Evolutionary conservation across 2,888 invertebrate genomes (phyloP).

Genomic region (Melanostoma scalare): DNA sequence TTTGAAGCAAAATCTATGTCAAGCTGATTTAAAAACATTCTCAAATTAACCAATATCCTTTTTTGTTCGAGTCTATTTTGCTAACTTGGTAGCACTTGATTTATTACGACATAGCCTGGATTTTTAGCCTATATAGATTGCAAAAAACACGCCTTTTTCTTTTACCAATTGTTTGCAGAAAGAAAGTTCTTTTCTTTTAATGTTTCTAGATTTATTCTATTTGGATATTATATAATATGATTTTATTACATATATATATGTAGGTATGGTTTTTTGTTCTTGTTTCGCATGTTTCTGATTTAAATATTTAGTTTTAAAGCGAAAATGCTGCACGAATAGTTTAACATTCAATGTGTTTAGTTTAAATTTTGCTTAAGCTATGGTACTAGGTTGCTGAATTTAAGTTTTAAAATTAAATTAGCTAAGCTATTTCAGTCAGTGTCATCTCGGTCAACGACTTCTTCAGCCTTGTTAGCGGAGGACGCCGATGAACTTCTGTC

Average conservation of each 20-base stretch:
- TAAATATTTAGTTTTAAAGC: slow-evolving; percentile 41
- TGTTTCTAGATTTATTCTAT: slow-evolving; percentile 20
- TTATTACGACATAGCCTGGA: no score
- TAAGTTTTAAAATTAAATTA: slow-evolving; percentile 49
- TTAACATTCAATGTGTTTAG: slow-evolving; percentile 8
- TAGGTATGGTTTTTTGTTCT: slow-evolving; percentile 3
- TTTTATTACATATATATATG: slow-evolving; percentile 22
- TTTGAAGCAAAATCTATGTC: no score
- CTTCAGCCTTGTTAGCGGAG: slow-evolving; percentile 67
- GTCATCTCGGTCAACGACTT: slow-evolving; percentile 75
- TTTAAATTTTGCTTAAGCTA: slow-evolving; percentile 42
- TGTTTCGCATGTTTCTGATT: slow-evolving; percentile 38
- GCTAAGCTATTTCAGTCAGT: slow-evolving; percentile 78
- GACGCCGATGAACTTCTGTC: slow-evolving; percentile 77
- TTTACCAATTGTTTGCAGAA: not conserved
- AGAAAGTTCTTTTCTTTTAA: not conserved
- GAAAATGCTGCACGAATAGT: slow-evolving; percentile 46
- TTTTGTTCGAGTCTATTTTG: no score
- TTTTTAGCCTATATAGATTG: no score
- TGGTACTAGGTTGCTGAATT: slow-evolving; percentile 49
- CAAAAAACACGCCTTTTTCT: no score
- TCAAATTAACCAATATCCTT: no score
- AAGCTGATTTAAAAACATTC: no score
- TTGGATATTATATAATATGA: slow-evolving; percentile 29
- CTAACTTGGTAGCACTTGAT: no score